Evolutionary conservation across 2,113 vertebrate genomes (phyloP), one percentile per base, ranked within the genome.

Genomic region (Mus pahari): DNA sequence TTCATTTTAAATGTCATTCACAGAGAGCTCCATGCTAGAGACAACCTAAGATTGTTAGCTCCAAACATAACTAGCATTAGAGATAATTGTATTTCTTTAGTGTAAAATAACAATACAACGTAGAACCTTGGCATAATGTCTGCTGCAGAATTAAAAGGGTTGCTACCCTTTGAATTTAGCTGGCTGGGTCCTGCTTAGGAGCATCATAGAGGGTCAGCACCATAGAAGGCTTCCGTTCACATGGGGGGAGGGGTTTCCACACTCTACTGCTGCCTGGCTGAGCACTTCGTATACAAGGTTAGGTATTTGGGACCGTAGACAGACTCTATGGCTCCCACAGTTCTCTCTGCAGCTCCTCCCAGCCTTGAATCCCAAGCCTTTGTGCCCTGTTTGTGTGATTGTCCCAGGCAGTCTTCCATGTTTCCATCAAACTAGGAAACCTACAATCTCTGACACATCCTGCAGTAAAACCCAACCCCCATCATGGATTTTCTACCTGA

Each of bases 1-100:
- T 84, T 50, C 17, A 71, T 91, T 92, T 74, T 79, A 91, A 86
- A 81, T 86, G 22, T 79, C 36, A 81, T 45, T 89, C 81, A 19
- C 8, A 82, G 68, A 82, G 36, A 73, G 22, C 89, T 83, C 33
- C 78, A 31, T 55, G n/a, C 4, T 45, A 48, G 5, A 24, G 87
- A 70, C 68, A 90, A 73, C 8, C 5, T 79, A 24, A 90, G 86
- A 89, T 42, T 73, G 28, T 86, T 87, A n/a, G 31, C 81, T 92
- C 77, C 60, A 82, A 95, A 79, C 36, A 20, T 89, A 92, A 93
- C 53, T 42, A 78, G 45, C n/a, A 39, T 75, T 28, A 70, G 2
- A 58, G 36, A 42, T 5, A 42, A 31, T 53, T 89, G 82, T 83
- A 87, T 83, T 93, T 94, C 71, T 92, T 82, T 74, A 66, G 3